Percentiles rank a stretch among this genome's conserved stretches.
Evolutionary conservation across 1,140 invertebrate genomes (phyloP).

Genomic region (Zaprionus vittiger): DNA sequence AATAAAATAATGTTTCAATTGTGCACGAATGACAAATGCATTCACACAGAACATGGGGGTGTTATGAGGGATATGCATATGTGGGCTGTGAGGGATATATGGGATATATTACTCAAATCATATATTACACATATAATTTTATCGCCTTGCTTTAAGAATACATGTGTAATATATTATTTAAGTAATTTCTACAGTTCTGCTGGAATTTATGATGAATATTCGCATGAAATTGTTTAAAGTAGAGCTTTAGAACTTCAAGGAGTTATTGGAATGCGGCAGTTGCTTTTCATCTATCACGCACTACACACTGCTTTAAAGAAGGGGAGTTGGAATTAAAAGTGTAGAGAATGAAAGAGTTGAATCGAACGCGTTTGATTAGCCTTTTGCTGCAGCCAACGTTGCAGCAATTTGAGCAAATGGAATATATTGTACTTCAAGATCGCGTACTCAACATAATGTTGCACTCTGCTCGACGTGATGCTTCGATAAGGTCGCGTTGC

Average conservation of each 20-base stretch:
- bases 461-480: constrained; percentile 93
- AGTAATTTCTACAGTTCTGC: neutral
- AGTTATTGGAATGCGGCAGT: constrained; percentile 86
- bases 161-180: neutral
- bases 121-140: neutral
- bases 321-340: constrained; percentile 76
- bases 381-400: constrained; percentile 92
- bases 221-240: constrained; percentile 67
- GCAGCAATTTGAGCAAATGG: constrained; percentile 86
- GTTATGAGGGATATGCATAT: too few relatives aligned
- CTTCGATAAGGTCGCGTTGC: constrained; percentile 94
- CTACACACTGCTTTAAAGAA: constrained; percentile 87
- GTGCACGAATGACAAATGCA: constrained; percentile 21
- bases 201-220: neutral
- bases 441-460: constrained; percentile 94
- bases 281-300: constrained; percentile 94
- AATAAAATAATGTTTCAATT: constrained; percentile 16
- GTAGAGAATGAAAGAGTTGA: constrained; percentile 87
- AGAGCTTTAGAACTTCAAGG: constrained; percentile 45
- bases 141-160: neutral
- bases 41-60: too few relatives aligned
- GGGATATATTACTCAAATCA: neutral
- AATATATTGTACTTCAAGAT: constrained; percentile 88
- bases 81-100: too few relatives aligned
- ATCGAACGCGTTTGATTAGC: constrained; percentile 94